Conservation (phyloP, 2,888 invertebrate species). For the Xestia c-nigrum region DNA sequence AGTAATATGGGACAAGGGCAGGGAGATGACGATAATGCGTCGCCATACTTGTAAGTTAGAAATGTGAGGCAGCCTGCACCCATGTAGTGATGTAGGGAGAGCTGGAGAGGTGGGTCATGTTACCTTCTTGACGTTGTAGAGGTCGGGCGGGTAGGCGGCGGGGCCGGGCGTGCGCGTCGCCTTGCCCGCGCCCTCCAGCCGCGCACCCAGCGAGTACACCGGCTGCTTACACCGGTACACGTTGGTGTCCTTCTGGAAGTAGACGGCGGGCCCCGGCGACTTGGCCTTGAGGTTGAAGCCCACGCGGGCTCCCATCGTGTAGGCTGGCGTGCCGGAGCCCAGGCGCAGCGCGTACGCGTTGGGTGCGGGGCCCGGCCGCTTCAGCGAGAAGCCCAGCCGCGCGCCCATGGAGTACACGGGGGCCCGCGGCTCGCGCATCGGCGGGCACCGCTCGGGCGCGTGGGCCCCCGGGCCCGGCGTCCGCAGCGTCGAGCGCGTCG, state of each 20-base stretch:
- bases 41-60: not conserved
- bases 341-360: conserved; percentile 89
- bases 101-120: not conserved
- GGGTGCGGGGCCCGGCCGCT: conserved; percentile 91
- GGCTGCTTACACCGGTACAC: conserved; percentile 83
- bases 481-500: conserved; percentile 70
- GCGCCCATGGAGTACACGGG: conserved; percentile 91
- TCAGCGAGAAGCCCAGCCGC: conserved; percentile 83
- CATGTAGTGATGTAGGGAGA: not conserved
- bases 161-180: conserved; percentile 80
- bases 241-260: conserved; percentile 85
- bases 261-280: conserved; percentile 90
- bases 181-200: conserved; percentile 78
- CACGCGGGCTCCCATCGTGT: conserved; percentile 84
- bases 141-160: conserved; percentile 87
- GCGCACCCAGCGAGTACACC: conserved; percentile 82
- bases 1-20: not conserved
- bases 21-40: not conserved
- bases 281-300: conserved; percentile 76
- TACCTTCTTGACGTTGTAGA: conserved; percentile 85
- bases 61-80: not conserved
- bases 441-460: conserved; percentile 90
- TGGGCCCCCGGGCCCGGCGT: conserved; percentile 93
- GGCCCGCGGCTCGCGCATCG: conserved; percentile 88
- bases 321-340: conserved; percentile 88